Evolutionary conservation across 2,888 invertebrate genomes (phyloP).

Genomic region (Baccha elongata): DNA sequence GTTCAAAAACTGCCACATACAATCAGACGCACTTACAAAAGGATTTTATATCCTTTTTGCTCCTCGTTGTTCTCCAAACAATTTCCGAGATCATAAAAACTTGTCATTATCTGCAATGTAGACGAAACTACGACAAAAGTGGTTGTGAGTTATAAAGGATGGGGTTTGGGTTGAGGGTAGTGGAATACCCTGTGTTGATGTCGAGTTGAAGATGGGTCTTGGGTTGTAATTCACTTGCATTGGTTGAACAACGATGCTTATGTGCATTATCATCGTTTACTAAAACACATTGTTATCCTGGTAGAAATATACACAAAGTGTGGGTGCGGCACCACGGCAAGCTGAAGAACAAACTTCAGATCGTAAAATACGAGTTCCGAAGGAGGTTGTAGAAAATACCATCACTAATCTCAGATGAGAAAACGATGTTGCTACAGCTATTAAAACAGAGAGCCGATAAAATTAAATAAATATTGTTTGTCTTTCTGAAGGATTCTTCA

Average conservation of each 20-base stretch:
- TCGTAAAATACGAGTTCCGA: conserved; percentile 17
- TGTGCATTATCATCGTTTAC: conserved; percentile 71
- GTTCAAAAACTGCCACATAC: conserved; percentile 43
- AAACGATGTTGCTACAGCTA: conserved; percentile 39
- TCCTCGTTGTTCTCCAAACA: conserved; percentile 71
- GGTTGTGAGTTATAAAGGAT: not conserved
- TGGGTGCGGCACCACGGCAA: not conserved
- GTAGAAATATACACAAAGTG: conserved; percentile 48
- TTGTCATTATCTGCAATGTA: conserved; percentile 73
- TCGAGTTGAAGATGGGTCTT: conserved; percentile 10
- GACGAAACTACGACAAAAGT: conserved; percentile 42
- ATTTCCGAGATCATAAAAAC: conserved; percentile 73
- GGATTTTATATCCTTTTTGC: conserved; percentile 68
- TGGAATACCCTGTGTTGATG: not conserved
- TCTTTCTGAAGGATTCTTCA: conserved; percentile 59
- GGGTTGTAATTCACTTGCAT: conserved; percentile 56
- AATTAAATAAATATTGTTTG: conserved; percentile 72
- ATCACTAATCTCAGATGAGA: conserved; percentile 54
- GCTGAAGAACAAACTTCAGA: conserved; percentile 19
- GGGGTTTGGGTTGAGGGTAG: not conserved
- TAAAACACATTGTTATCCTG: conserved; percentile 69
- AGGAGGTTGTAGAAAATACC: not conserved
- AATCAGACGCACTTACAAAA: conserved; percentile 58
- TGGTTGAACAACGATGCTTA: conserved; percentile 63
- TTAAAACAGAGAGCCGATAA: conserved; percentile 46